phyloP scores from a whole-genome alignment of 2,888 invertebrate genomes.

The Lamellibrachia satsuma region DNA sequence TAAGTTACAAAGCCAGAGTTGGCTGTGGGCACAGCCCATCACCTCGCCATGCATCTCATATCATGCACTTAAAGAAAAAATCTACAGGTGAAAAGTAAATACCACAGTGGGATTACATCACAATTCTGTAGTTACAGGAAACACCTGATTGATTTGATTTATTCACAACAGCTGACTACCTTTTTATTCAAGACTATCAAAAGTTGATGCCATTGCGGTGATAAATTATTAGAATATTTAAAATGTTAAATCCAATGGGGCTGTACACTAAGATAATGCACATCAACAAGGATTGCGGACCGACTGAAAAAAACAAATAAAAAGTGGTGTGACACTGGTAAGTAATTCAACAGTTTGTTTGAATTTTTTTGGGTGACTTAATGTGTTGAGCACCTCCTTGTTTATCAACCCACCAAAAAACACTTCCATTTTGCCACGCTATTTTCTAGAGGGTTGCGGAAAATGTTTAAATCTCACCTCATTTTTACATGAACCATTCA shows the following conservation, averaged over 20 bases:
- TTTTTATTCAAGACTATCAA: neutral
- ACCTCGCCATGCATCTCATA: no score
- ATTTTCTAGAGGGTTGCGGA: neutral
- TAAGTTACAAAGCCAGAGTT: no score
- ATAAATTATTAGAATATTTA: no score
- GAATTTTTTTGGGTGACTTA: neutral
- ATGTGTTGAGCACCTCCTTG: neutral
- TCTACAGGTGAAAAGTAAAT: neutral
- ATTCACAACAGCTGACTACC: neutral
- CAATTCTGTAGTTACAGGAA: neutral
- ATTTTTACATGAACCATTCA: neutral
- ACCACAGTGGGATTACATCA: neutral
- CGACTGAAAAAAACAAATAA: neutral
- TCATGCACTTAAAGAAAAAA: no score
- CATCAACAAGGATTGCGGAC: no score
- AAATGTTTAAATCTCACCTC: neutral
- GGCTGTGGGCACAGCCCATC: no score
- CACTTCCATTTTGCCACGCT: neutral
- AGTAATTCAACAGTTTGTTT: neutral
- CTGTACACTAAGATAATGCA: no score
- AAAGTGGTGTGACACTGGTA: neutral
- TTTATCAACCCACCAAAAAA: neutral
- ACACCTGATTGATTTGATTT: neutral
- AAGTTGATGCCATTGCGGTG: no score
- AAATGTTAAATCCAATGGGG: no score